These are phyloP conservation scores for Dynastes grantii DNA, from an alignment of 2,888 invertebrate genomes.

Conservation along the genomic window DNA sequence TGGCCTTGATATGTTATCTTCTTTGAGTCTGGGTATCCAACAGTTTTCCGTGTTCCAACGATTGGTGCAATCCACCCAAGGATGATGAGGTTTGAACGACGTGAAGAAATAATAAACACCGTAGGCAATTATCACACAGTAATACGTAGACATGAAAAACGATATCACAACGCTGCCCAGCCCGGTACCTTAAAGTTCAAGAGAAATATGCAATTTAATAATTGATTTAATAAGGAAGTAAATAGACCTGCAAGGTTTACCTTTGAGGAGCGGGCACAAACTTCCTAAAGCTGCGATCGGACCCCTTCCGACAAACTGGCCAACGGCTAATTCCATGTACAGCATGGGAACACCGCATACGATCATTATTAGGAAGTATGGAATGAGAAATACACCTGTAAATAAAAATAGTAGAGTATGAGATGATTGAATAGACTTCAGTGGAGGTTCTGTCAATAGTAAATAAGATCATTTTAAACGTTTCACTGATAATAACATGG, in stretches of 20 bases:
- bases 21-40: constrained; percentile 77
- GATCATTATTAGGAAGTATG: constrained; percentile 92
- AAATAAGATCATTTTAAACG: too few relatives aligned
- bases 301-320: constrained; percentile 93
- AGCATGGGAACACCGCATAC: constrained; percentile 93
- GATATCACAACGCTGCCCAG: constrained; percentile 95
- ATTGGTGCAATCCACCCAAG: constrained; percentile 92
- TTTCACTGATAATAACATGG: too few relatives aligned
- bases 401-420: constrained; percentile 57
- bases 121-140: constrained; percentile 96
- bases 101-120: constrained; percentile 94
- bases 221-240: not conserved
- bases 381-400: constrained; percentile 94
- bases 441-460: too few relatives aligned
- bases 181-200: constrained; percentile 84
- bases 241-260: constrained; percentile 69
- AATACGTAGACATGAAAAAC: constrained; percentile 95
- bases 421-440: too few relatives aligned
- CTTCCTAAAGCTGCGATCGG: constrained; percentile 93
- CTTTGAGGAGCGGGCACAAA: constrained; percentile 94
- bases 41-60: constrained; percentile 89
- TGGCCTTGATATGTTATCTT: constrained; percentile 78
- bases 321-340: constrained; percentile 94
- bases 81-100: constrained; percentile 88
- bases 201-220: not conserved